Conservation (phyloP, 2,888 invertebrate species). For the Ormyrus pomaceus region DNA sequence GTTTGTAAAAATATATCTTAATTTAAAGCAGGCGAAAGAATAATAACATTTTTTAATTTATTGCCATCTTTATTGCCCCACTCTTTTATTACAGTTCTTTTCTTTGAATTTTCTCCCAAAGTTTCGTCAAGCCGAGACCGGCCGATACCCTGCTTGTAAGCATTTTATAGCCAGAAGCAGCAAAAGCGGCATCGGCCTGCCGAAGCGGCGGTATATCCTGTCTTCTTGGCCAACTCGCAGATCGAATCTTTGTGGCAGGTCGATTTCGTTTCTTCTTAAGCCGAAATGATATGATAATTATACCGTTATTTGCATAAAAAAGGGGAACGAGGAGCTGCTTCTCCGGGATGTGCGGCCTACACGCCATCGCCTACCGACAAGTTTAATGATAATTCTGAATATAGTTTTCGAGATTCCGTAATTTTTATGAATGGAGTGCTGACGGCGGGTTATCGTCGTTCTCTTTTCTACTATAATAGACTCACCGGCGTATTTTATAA, state of each 20-base stretch:
- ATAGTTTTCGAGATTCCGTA: slow-evolving; percentile 8
- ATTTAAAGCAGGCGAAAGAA: too few species aligned
- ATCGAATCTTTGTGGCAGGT: slow-evolving; percentile 51
- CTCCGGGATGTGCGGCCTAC: not conserved
- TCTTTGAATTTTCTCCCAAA: too few species aligned
- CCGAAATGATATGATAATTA: slow-evolving; percentile 56
- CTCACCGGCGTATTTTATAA: slow-evolving; percentile 32
- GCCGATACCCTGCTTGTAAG: too few species aligned
- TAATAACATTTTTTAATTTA: too few species aligned
- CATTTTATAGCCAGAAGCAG: too few species aligned
- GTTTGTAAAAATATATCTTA: too few species aligned
- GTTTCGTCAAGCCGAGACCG: too few species aligned
- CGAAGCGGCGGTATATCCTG: slow-evolving; percentile 6
- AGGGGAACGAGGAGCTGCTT: slow-evolving; percentile 10
- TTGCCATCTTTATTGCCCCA: too few species aligned
- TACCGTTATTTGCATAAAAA: slow-evolving; percentile 57
- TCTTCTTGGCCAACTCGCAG: slow-evolving; percentile 11
- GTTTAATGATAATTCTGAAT: slow-evolving; percentile 48
- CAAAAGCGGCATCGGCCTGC: too few species aligned
- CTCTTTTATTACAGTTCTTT: too few species aligned
- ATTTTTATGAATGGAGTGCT: slow-evolving; percentile 51
- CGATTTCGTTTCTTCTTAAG: slow-evolving; percentile 37
- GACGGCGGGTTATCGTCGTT: slow-evolving; percentile 22
- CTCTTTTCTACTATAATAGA: slow-evolving; percentile 27
- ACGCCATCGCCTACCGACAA: slow-evolving; percentile 7